A percentile compares a stretch with the other conserved stretches of the same genome.
phyloP scores from a whole-genome alignment of 2,797 vertebrate genomes.

The Botia almorhae region DNA sequence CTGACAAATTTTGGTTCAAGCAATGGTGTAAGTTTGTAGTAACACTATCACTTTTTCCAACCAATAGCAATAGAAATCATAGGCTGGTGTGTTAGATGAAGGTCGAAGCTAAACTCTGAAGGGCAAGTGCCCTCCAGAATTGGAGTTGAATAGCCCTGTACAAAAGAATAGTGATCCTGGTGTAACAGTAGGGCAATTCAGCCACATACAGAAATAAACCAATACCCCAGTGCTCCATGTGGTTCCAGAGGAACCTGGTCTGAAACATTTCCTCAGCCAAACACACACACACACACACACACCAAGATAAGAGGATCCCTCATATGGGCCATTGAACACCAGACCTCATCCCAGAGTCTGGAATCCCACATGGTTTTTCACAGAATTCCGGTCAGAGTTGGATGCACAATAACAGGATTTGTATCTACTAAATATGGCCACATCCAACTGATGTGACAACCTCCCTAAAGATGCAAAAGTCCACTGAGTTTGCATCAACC shows the following conservation, averaged over 20 bases:
- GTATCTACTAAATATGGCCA: slow-evolving; percentile 49
- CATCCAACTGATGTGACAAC: slow-evolving; percentile 67
- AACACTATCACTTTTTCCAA: too few species aligned
- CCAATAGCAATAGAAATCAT: too few species aligned
- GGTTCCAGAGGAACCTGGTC: slow-evolving; percentile 13
- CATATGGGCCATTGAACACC: slow-evolving; percentile 33
- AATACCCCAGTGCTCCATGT: slow-evolving; percentile 6
- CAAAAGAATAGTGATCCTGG: not conserved
- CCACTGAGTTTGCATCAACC: slow-evolving; percentile 55
- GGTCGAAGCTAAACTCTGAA: too few species aligned
- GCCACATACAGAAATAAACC: slow-evolving; percentile 3
- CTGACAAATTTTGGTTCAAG: not conserved
- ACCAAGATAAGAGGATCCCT: slow-evolving; percentile 1
- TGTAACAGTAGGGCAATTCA: slow-evolving; percentile 20
- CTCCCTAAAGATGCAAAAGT: slow-evolving; percentile 26
- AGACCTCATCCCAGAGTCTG: slow-evolving; percentile 13
- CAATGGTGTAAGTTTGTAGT: not conserved
- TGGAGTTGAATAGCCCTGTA: not conserved
- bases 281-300: slow-evolving; percentile 14
- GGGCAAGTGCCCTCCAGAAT: too few species aligned
- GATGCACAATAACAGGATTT: slow-evolving; percentile 57
- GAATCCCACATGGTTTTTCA: slow-evolving; percentile 46
- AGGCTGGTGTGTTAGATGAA: too few species aligned
- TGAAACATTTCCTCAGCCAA: slow-evolving; percentile 3
- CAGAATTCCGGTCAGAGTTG: not conserved